Evolutionary conservation across 2,113 vertebrate species (phyloP).

Genomic region (Lanius ludovicianus): DNA sequence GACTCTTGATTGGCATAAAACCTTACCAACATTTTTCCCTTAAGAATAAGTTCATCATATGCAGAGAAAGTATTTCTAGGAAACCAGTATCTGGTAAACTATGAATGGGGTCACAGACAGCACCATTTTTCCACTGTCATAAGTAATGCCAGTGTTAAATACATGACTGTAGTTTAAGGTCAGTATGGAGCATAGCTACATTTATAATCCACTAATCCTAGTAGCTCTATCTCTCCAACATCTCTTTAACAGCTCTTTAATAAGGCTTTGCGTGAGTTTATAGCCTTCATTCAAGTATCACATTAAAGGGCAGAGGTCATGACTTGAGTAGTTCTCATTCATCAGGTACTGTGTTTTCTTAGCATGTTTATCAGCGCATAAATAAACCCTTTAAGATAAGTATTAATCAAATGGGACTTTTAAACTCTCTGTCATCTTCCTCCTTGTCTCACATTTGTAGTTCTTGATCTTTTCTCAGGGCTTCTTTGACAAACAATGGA

Average conservation of each 20-base stretch:
- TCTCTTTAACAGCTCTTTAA: background rate
- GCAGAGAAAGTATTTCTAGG: background rate
- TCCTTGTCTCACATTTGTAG: background rate
- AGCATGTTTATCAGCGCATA: background rate
- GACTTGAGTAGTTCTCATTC: background rate
- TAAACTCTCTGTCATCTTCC: background rate
- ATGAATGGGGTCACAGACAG: background rate
- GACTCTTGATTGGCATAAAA: background rate
- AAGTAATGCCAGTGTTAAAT: background rate
- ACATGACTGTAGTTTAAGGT: background rate
- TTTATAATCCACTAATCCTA: background rate
- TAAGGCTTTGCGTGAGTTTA: background rate
- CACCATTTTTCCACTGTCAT: background rate
- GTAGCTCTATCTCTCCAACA: background rate
- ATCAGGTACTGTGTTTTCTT: background rate
- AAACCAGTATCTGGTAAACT: background rate
- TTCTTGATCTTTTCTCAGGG: background rate
- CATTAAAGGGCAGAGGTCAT: background rate
- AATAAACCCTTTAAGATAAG: background rate
- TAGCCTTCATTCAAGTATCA: background rate
- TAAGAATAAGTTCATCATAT: background rate
- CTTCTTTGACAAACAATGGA: background rate
- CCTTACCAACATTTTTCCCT: background rate
- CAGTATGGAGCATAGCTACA: background rate
- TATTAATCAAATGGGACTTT: background rate